Evolutionary conservation across 2,797 vertebrate species (phyloP), one percentile per base, ranked within the genome.

Genomic region (Babyrousa celebensis): DNA sequence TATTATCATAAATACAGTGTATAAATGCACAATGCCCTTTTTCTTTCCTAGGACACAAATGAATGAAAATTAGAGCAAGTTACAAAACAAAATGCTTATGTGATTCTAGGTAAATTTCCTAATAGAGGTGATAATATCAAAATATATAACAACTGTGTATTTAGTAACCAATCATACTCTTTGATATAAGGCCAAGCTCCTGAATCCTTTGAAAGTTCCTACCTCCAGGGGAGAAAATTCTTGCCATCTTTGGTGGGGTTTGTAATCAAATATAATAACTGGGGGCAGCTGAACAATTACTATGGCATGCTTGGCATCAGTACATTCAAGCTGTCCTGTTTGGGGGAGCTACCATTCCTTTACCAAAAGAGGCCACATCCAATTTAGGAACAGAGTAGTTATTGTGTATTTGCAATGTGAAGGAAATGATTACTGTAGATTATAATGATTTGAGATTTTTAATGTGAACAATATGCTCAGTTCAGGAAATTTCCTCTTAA

Each of bases 81-180:
- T 83, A 94, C 16, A 70, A 62, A 88, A 89, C 21, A 83, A 79
- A 96, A 91, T 54, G n/a, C 40, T 78, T 91, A 92, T 52, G 54
- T 72, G n/a, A 93, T 70, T 95, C 48, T 82, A 77, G 60, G 84
- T 54, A 97, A 87, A 94, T 94, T 92, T 96, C 29, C 43, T 97
- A 78, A 92, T 25, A 82, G 52, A 96, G 9, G 58, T 56, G 36
- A 94, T 18, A 93, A 27, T 93, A 94, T 79, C 60, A 91, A 91
- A 96, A 91, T 85, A 89, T 8, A 75, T 7, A 93, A 82, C 5
- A 91, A 80, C 17, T 71, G 2, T 25, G 93, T 74, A 93, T 87
- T 95, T 70, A 94, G 36, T 95, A 94, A 84, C 23, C 36, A 94
- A 82, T 74, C 70, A 71, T 43, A 62, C 4, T 36, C 5, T 58